Conservation (phyloP, 2,888 invertebrate species). For the Hofmannophila pseudospretella region DNA sequence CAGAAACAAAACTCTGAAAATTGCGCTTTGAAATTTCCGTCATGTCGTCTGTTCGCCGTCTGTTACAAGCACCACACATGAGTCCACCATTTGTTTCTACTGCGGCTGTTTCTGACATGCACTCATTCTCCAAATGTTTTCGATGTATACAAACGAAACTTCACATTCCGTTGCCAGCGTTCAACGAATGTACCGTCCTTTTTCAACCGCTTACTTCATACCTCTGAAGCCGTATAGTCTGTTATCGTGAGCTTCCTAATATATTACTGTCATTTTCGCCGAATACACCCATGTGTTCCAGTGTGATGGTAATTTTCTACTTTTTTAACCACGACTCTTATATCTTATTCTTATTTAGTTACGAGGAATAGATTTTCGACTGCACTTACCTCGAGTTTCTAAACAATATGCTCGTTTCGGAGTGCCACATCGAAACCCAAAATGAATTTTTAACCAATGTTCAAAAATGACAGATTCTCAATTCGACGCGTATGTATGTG, state of each 20-base stretch:
- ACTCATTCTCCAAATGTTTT: slow-evolving; percentile 51
- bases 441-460: too few relatives aligned
- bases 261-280: slow-evolving; percentile 26
- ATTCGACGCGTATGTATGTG: too few relatives aligned
- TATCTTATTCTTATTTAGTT: too few relatives aligned
- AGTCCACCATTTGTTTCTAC: slow-evolving; percentile 38
- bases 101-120: slow-evolving; percentile 40
- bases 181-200: slow-evolving; percentile 4
- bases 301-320: too few relatives aligned
- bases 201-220: slow-evolving; percentile 15
- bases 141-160: slow-evolving; percentile 32
- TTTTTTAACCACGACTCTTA: too few relatives aligned
- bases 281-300: too few relatives aligned
- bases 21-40: slow-evolving; percentile 31
- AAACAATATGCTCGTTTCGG: too few relatives aligned
- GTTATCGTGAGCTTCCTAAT: slow-evolving; percentile 27
- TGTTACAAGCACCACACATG: slow-evolving; percentile 27
- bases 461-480: too few relatives aligned
- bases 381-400: too few relatives aligned
- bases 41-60: slow-evolving; percentile 21
- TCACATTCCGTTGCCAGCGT: slow-evolving; percentile 5
- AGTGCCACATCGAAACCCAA: too few relatives aligned
- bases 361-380: too few relatives aligned
- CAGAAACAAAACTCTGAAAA: slow-evolving; percentile 12
- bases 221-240: slow-evolving; percentile 25